These are phyloP conservation scores for Ichneumoninae sp. DNA, from an alignment of 2,888 invertebrate genomes.

Conservation along the genomic window DNA sequence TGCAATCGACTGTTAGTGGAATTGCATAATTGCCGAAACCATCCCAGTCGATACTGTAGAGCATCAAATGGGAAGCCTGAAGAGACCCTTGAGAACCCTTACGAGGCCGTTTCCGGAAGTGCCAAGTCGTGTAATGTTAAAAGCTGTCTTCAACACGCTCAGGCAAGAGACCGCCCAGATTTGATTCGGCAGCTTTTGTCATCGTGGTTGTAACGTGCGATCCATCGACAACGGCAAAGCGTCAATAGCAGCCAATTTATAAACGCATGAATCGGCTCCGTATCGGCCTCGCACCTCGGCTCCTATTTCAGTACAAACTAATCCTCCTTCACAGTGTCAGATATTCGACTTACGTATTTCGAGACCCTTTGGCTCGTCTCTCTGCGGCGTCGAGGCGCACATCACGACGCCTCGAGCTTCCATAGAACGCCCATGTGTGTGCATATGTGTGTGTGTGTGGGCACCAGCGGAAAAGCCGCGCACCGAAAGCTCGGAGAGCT, in stretches of 20 bases:
- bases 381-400: constrained; percentile 11
- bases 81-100: no score
- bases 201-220: no score
- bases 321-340: constrained; percentile 36
- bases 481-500: constrained; percentile 5
- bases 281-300: not conserved
- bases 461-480: not conserved
- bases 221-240: not conserved
- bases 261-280: not conserved
- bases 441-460: not conserved
- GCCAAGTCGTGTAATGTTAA: no score
- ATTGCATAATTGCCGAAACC: no score
- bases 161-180: no score
- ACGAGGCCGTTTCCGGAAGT: no score
- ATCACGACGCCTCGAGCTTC: not conserved
- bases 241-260: not conserved
- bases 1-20: no score
- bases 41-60: no score
- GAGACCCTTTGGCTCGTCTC: constrained; percentile 16
- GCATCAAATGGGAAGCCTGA: no score
- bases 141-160: no score
- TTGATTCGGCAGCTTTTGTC: no score
- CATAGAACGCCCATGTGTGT: not conserved
- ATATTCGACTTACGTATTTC: constrained; percentile 47
- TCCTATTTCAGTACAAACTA: not conserved